phyloP scores from a whole-genome alignment of 2,797 vertebrate species.

The Setipinna tenuifilis region DNA sequence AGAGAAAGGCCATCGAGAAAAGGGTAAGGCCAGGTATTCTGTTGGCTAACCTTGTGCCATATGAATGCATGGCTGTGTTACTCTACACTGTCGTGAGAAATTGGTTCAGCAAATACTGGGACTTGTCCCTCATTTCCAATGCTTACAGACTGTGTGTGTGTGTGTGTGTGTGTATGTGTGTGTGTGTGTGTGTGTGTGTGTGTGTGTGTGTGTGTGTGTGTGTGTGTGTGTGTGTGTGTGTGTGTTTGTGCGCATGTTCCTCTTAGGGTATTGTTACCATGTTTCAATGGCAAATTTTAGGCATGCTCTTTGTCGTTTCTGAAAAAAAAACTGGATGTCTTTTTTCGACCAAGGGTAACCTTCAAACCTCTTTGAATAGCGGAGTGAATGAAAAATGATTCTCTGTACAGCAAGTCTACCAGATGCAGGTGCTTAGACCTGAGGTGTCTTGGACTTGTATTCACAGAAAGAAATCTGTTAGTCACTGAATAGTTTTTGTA shows the following conservation, averaged over 20 bases:
- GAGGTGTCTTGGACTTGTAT: conserved; percentile 28
- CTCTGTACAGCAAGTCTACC: conserved; percentile 30
- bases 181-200: no score
- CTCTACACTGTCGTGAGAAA: neutral
- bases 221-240: no score
- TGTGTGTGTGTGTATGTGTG: no score
- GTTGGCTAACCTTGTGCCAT: neutral
- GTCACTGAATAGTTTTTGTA: neutral
- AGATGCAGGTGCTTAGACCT: conserved; percentile 31
- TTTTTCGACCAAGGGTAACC: neutral
- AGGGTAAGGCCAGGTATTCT: neutral
- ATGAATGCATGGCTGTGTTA: neutral
- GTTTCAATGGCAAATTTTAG: neutral
- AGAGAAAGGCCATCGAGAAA: neutral
- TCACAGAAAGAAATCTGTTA: neutral
- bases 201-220: no score
- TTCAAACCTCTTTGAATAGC: neutral
- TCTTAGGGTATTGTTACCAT: neutral
- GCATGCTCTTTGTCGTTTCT: neutral
- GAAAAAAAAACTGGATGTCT: neutral
- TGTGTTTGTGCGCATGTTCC: no score
- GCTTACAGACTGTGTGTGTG: no score
- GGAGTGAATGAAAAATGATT: neutral
- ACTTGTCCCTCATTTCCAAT: neutral
- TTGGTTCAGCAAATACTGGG: neutral